A percentile compares a stretch with the other conserved stretches of the same genome.
phyloP scores from a whole-genome alignment of 2,113 vertebrate genomes.

The Nothoprocta pentlandii region DNA sequence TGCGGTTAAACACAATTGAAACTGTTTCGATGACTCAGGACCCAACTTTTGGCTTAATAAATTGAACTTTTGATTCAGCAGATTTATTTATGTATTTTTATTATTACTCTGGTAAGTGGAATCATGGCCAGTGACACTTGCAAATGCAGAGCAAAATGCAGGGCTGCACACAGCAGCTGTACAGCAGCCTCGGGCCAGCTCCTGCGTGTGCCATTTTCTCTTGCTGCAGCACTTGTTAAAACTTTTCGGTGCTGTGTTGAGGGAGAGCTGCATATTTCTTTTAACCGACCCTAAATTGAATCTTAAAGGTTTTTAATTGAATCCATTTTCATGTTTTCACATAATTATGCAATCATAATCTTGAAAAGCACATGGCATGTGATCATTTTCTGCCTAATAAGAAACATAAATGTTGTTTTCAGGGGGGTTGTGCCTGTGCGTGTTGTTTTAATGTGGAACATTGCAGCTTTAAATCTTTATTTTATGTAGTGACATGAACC shows the following conservation, averaged over 20 bases:
- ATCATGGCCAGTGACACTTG: neutral
- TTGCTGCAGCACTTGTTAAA: constrained; percentile 79
- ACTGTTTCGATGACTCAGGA: constrained; percentile 2
- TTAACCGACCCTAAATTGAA: constrained; percentile 83
- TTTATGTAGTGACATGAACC: constrained; percentile 85
- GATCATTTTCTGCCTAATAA: constrained; percentile 87
- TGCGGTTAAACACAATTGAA: neutral
- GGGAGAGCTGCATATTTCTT: constrained; percentile 79
- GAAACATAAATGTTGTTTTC: constrained; percentile 87
- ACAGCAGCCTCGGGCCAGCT: constrained; percentile 56
- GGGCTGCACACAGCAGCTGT: neutral
- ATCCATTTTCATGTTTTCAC: constrained; percentile 86
- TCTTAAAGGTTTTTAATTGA: constrained; percentile 86
- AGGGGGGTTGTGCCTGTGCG: constrained; percentile 66
- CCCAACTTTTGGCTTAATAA: neutral
- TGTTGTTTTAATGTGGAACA: constrained; percentile 82
- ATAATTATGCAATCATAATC: constrained; percentile 86
- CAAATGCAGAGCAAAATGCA: neutral
- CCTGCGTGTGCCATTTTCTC: constrained; percentile 61
- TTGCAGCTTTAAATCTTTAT: constrained; percentile 84
- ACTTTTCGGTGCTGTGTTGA: constrained; percentile 75
- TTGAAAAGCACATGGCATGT: constrained; percentile 83
- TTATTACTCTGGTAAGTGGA: neutral
- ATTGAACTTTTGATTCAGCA: neutral
- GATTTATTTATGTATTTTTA: neutral